A percentile compares a stretch with the other conserved stretches of the same genome.
phyloP scores from a whole-genome alignment of 2,797 vertebrate species.

The Aphelocoma californica region DNA sequence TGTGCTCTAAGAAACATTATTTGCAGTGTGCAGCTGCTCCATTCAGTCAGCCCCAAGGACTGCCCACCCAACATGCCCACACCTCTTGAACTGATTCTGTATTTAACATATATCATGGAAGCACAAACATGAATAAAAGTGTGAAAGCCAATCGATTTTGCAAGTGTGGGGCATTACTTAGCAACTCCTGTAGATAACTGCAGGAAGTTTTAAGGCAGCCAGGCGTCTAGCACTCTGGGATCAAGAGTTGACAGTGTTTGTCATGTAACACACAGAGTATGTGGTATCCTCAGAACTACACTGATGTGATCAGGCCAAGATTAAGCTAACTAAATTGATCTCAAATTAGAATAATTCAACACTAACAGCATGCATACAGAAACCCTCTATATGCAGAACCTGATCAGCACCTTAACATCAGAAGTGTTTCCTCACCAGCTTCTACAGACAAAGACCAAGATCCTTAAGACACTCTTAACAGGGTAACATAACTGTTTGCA shows the following conservation, averaged over 20 bases:
- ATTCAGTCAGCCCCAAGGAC: not conserved
- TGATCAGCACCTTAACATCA: not conserved
- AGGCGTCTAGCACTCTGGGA: accelerated
- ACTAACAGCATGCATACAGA: not conserved
- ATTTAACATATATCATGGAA: not conserved
- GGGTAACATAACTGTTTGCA: not conserved
- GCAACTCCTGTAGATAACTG: not conserved
- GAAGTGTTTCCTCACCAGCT: not conserved
- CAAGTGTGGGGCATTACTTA: not conserved
- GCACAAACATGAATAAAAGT: not conserved
- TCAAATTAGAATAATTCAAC: not conserved
- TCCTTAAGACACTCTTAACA: not conserved
- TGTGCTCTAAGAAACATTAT: not conserved
- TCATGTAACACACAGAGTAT: not conserved
- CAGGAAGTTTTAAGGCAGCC: not conserved
- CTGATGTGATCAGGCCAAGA: not conserved
- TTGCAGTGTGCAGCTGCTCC: not conserved
- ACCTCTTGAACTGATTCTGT: not conserved
- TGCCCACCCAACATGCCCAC: not conserved
- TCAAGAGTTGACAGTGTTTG: not conserved
- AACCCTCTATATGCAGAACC: not conserved
- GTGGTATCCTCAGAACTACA: conserved; percentile 24
- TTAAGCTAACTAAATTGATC: not conserved
- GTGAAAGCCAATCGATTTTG: not conserved
- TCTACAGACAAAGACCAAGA: not conserved